A percentile compares a stretch with the other conserved stretches of the same genome.
Evolutionary conservation across 2,113 vertebrate species (phyloP).

Genomic region (Drymodes brunneopygia): DNA sequence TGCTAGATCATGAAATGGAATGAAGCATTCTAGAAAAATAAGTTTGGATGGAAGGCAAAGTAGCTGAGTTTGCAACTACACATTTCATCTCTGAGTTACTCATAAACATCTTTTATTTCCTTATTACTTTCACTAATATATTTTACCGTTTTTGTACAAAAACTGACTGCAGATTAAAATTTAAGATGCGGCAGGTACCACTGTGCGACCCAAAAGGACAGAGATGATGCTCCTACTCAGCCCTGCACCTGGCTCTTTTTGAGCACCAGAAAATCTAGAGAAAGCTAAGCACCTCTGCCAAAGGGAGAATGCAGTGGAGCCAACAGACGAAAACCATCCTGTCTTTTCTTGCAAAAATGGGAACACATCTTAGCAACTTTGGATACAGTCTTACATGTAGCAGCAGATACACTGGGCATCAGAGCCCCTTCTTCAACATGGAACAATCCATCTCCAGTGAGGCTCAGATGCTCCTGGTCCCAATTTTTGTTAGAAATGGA

Average conservation of each 20-base stretch:
- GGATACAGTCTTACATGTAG: conserved; percentile 42
- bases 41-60: conserved; percentile 38
- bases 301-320: background rate
- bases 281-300: background rate
- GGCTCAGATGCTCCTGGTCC: conserved; percentile 70
- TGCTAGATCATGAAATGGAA: conserved; percentile 45
- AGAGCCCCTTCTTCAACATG: conserved; percentile 10
- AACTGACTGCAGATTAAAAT: conserved; percentile 30
- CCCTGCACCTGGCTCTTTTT: background rate
- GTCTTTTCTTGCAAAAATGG: conserved; percentile 25
- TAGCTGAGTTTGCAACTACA: conserved; percentile 42
- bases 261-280: background rate
- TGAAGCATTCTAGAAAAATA: conserved; percentile 57
- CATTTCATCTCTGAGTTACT: conserved; percentile 42
- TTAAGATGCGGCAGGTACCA: conserved; percentile 10
- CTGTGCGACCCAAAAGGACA: conserved; percentile 38
- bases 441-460: background rate
- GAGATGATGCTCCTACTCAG: background rate
- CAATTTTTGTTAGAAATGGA: conserved; percentile 31
- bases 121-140: conserved; percentile 45
- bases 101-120: conserved; percentile 36
- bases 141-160: conserved; percentile 29
- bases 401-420: conserved; percentile 52
- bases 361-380: background rate
- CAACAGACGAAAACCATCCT: background rate